Evolutionary conservation across 1,140 invertebrate genomes (phyloP), one percentile per base, ranked within the genome.

Genomic region (Euura lappo): DNA sequence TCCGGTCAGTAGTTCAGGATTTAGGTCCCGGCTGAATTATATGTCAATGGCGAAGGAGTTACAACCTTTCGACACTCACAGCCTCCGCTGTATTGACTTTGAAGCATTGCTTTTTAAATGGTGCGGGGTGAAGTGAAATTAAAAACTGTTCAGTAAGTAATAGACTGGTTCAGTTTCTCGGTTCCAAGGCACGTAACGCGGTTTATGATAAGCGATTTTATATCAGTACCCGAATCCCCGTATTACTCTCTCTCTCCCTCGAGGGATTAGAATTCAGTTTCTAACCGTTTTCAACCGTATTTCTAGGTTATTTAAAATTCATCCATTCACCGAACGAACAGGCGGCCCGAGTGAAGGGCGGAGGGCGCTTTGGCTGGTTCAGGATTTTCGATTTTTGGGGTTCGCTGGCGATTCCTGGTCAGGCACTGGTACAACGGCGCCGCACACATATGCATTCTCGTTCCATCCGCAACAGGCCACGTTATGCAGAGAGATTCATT

Each of bases 401-500:
- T 51, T 51, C 47, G 6, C 6, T 3, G 5, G 51, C 51, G 13
- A 28, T 28, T 28, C 1, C 3, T n/a, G 51, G 3, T 60, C 51
- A 60, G 8, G 13, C 51, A 11, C 28, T 28, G 28, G 28, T 28
- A 28, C 28, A 28, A 28, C 28, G 28, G 28, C 28, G 28, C 28
- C 28, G 28, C 13, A 6, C 13, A n/a, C 51, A 8, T 3, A 8
- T 6, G 51, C 8, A 60, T 60, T 60, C 13, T 60, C 51, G 51
- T 60, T 60, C 3, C 51, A 11, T n/a, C 4, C 28, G 28, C 28
- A 28, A 28, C 28, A 0, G 28, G 51, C 51, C 51, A n/a, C 51
- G 51, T 60, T 60, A 60, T 60, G 51, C 51, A 60, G 51, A 60
- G 51, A 60, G 51, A n/a, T 60, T 60, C 51, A 60, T 60, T 60